Evolutionary conservation across 2,888 invertebrate genomes (phyloP), one percentile per base, ranked within the genome.

Genomic region (Pogonocherus hispidulus): DNA sequence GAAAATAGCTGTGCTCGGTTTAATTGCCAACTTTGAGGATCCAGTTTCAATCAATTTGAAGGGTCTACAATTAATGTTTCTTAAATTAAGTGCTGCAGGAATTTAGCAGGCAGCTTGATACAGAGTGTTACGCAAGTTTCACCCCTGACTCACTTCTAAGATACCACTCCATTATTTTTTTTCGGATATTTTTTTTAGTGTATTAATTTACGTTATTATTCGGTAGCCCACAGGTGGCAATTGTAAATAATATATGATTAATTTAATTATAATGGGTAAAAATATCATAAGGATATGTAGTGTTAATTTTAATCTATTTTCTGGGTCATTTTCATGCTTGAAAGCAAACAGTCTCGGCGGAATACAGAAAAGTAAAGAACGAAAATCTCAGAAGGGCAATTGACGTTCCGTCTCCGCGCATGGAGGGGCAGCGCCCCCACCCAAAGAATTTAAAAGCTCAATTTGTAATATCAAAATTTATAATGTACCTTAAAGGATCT

Each of bases 361-460:
- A 32, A 59, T 47, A 47, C 32, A 59, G 59, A 47, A 59, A 59
- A 47, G 59, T 32, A 47, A 59, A 59, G 47, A 47, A 32, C 57
- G 59, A 32, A 47, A 59, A 59, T 46, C 59, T 59, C 59, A 47
- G 59, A 59, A 59, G 47, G 59, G 32, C 47, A 59, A 59, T 47
- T 20, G 59, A 27, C 59, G 19, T 20, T 32, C 32, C 18, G 5
- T 37, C 27, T 59, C 47, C 46, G 59, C 59, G 23, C 47, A n/a
- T n/a, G n/a, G n/a, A n/a, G n/a, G n/a, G 32, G 47, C 35, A 27
- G 32, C 32, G 59, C 32, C 32, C 32, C 59, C 23, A 44, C 47
- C 27, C 32, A 20, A 14, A 47, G 32, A 59, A 47, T 59, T 59
- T 59, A 59, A 59, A 59, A 59, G 59, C 46, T 59, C 46, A 20